phyloP scores from a whole-genome alignment of 2,888 invertebrate species.

The Erynnis tages region DNA sequence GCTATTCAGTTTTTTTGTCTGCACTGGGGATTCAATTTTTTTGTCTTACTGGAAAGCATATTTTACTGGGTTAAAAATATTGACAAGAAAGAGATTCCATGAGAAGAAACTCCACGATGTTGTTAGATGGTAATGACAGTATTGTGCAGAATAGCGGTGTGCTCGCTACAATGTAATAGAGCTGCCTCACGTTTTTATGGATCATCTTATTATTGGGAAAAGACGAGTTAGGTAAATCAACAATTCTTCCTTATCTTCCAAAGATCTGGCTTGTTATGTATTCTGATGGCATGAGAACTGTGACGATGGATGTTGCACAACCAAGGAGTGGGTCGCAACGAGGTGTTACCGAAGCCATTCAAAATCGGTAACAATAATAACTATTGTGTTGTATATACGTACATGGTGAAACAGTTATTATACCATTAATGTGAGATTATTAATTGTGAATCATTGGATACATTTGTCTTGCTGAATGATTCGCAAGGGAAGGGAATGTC shows the following conservation, averaged over 20 bases:
- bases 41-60: no score
- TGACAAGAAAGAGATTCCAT: neutral
- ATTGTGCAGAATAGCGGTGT: constrained; percentile 62
- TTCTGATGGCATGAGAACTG: constrained; percentile 71
- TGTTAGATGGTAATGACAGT: constrained; percentile 67
- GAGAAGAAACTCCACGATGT: constrained; percentile 30
- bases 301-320: constrained; percentile 59
- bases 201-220: constrained; percentile 72
- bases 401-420: constrained; percentile 6
- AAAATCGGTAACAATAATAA: constrained; percentile 33
- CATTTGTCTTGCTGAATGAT: constrained; percentile 29
- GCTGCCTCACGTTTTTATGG: constrained; percentile 74
- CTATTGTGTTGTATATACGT: constrained; percentile 19
- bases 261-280: constrained; percentile 68
- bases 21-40: no score
- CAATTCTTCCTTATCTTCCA: constrained; percentile 63
- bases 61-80: no score
- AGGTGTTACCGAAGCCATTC: constrained; percentile 30
- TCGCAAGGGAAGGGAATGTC: constrained; percentile 52
- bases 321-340: constrained; percentile 21
- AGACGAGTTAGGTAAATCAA: constrained; percentile 53
- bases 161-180: constrained; percentile 56
- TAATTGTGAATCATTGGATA: constrained; percentile 38
- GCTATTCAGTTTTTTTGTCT: no score
- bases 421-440: constrained; percentile 35